Evolutionary conservation across 2,113 vertebrate species (phyloP), one percentile per base, ranked within the genome.

Genomic region (Piliocolobus tephrosceles): DNA sequence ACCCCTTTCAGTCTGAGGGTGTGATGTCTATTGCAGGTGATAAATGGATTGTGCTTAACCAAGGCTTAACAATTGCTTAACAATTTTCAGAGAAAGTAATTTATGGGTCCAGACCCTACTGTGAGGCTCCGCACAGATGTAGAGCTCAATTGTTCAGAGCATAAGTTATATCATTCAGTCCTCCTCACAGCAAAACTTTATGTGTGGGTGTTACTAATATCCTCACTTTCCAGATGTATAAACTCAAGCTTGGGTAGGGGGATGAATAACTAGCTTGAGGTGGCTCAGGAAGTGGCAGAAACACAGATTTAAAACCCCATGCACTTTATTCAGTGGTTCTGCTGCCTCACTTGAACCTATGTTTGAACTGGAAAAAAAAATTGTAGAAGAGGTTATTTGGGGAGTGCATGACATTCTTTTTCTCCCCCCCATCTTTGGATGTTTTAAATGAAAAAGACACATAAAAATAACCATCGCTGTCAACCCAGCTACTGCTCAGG

Each of bases 211-310:
- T 50, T 35, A 32, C 40, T 40, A 6, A 73, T 16, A 83, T 1
- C 38, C 18, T 55, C 57, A 50, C 47, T 96, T 95, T 81, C 70
- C 84, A 96, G 50, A 72, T 58, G 16, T 13, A 12, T n/a, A 52
- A 84, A 57, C 11, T 66, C 13, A 47, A 68, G 22, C 68, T 25
- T 66, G 22, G 30, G 61, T 32, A 78, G 25, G 20, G 25, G 25
- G 17, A 27, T 40, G 35, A 20, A 47, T 70, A 58, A 45, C 52
- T 83, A 95, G 38, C n/a, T 50, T 32, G 64, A 94, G n/a, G 47
- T 55, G 78, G 43, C 43, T 90, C 3, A 6, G 76, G 64, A 43
- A 89, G 11, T 3, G 6, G 13, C 79, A 43, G 45, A 91, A 83
- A 81, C 7, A 47, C 38, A 17, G 35, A 17, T 66, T 87, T 79